phyloP scores from a whole-genome alignment of 2,888 invertebrate species.

The Zygothrica quintamaculata region DNA sequence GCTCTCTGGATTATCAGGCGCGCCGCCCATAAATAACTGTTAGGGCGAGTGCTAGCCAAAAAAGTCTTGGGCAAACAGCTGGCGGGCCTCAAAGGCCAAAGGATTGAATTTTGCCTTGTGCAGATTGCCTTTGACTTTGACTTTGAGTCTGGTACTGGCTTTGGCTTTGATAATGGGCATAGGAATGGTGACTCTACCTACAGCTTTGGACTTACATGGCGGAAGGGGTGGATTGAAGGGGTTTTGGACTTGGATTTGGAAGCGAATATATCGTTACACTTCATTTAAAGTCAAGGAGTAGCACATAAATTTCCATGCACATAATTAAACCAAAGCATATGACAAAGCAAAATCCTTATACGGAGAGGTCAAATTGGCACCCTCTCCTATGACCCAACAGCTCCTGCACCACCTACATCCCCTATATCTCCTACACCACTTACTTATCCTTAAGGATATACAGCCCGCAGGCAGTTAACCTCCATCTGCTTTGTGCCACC shows the following conservation, averaged over 20 bases:
- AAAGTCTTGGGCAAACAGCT: slow-evolving; percentile 51
- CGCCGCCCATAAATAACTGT: slow-evolving; percentile 69
- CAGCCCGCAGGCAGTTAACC: too few relatives aligned
- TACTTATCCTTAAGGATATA: background rate
- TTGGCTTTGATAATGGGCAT: slow-evolving; percentile 4
- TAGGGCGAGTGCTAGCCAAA: slow-evolving; percentile 14
- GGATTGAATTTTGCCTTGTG: slow-evolving; percentile 48
- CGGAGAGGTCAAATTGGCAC: slow-evolving; percentile 67
- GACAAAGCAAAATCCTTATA: slow-evolving; percentile 78
- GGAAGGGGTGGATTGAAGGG: too few relatives aligned
- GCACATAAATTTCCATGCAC: slow-evolving; percentile 81
- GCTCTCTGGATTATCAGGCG: slow-evolving; percentile 67
- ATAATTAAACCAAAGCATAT: slow-evolving; percentile 81
- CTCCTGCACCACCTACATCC: background rate
- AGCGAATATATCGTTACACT: slow-evolving; percentile 57
- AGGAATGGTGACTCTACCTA: too few relatives aligned
- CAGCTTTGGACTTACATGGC: too few relatives aligned
- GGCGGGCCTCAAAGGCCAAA: slow-evolving; percentile 56
- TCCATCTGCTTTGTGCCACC: background rate
- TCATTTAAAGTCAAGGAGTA: slow-evolving; percentile 77
- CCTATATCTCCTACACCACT: background rate
- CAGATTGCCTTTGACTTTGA: slow-evolving; percentile 14
- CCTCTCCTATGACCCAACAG: background rate
- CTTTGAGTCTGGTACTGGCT: slow-evolving; percentile 42
- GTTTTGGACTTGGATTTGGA: background rate